phyloP scores from a whole-genome alignment of 2,797 vertebrate species.

The Lagorchestes hirsutus region DNA sequence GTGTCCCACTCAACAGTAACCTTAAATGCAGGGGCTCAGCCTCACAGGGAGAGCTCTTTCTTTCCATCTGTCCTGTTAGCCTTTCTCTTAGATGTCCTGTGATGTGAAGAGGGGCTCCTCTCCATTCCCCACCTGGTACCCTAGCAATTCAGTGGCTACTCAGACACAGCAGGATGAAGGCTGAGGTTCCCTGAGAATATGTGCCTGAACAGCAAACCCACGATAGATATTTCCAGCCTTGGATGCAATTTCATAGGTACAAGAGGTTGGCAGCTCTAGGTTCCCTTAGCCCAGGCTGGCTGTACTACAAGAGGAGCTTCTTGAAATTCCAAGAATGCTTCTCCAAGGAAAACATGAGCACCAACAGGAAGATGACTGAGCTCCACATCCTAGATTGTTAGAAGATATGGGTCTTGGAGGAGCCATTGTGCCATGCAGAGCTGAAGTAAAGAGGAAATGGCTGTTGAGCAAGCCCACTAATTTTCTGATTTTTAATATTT shows the following conservation, averaged over 20 bases:
- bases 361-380: not conserved
- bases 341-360: not conserved
- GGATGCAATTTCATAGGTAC: not conserved
- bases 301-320: not conserved
- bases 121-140: not conserved
- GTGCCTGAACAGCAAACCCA: not conserved
- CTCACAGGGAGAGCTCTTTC: not conserved
- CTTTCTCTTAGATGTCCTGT: not conserved
- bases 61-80: not conserved
- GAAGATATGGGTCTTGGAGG: not conserved
- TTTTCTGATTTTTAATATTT: not conserved
- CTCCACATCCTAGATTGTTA: not conserved
- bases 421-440: not conserved
- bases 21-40: not conserved
- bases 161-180: not conserved
- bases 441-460: not conserved
- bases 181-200: not conserved
- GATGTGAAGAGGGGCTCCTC: not conserved
- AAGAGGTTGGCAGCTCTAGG: not conserved
- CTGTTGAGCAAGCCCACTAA: not conserved
- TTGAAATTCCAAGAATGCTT: not conserved
- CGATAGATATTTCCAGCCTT: not conserved
- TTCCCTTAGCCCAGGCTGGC: not conserved
- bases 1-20: not conserved
- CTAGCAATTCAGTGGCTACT: not conserved